These are phyloP conservation scores for Hystrix cristata DNA, from an alignment of 2,113 vertebrate species.

Conservation along the genomic window DNA sequence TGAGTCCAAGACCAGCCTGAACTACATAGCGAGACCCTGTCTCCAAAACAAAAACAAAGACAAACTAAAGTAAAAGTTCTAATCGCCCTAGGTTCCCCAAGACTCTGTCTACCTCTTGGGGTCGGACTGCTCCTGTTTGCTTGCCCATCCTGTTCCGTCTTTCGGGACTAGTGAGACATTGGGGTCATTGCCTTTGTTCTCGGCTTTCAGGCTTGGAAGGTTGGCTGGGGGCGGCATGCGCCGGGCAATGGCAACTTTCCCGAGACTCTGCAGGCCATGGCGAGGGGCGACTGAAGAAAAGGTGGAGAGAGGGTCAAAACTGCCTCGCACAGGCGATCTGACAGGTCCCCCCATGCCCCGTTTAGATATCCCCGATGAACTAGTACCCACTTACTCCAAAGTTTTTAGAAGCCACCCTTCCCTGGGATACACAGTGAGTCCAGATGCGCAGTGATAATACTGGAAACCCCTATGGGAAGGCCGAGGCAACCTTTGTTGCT, in stretches of 20 bases:
- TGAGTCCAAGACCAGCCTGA: too few relatives aligned
- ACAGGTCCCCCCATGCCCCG: background rate
- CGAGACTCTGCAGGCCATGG: conserved; percentile 98
- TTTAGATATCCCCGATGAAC: background rate
- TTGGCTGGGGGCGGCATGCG: conserved; percentile 98
- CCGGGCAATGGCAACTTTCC: conserved; percentile 97
- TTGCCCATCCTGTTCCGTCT: conserved; percentile 99
- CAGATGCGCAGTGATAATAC: background rate
- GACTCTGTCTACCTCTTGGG: conserved; percentile 93
- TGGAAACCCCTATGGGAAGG: background rate
- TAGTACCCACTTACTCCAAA: background rate
- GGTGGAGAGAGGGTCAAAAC: conserved; percentile 46
- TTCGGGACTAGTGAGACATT: conserved; percentile 97
- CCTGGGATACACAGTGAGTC: background rate
- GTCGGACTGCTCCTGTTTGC: conserved; percentile 97
- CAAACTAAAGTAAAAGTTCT: background rate
- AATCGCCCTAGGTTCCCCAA: background rate
- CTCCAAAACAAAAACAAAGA: too few relatives aligned
- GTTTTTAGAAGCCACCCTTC: background rate
- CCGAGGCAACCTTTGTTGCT: background rate
- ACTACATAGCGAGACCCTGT: too few relatives aligned
- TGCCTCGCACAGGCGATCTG: background rate
- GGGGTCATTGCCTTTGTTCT: conserved; percentile 99
- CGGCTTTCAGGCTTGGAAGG: conserved; percentile 98
- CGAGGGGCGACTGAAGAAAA: conserved; percentile 92